Evolutionary conservation across 2,888 invertebrate genomes (phyloP).

Genomic region (Nudaria mundana): DNA sequence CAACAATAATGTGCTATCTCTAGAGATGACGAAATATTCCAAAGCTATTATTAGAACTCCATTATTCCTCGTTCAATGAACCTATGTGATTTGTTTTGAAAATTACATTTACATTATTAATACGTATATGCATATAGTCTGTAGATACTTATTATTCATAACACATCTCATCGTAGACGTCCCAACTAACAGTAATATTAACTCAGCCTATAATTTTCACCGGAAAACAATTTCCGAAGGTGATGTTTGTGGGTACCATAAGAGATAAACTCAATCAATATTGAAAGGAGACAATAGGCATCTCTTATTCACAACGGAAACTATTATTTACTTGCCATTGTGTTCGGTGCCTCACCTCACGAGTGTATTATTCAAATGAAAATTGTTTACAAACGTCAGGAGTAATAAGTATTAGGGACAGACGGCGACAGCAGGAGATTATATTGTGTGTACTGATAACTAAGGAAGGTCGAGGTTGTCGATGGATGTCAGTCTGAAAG

Average conservation of each 20-base stretch:
- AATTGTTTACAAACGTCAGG: conserved; percentile 70
- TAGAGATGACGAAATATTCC: conserved; percentile 59
- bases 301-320: conserved; percentile 78
- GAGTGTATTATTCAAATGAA: conserved; percentile 75
- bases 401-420: conserved; percentile 62
- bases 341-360: conserved; percentile 71
- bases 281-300: conserved; percentile 72
- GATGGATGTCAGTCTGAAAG: conserved; percentile 66
- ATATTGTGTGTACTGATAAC: conserved; percentile 48
- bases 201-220: conserved; percentile 36
- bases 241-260: conserved; percentile 47
- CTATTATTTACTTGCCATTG: conserved; percentile 76
- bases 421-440: conserved; percentile 56
- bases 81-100: conserved; percentile 32
- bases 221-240: conserved; percentile 55
- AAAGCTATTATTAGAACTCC: conserved; percentile 61
- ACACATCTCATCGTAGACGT: conserved; percentile 17
- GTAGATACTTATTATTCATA: conserved; percentile 28
- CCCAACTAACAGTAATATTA: conserved; percentile 38
- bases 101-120: conserved; percentile 29
- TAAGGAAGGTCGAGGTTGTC: conserved; percentile 53
- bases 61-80: conserved; percentile 64
- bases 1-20: conserved; percentile 50
- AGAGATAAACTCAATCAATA: conserved; percentile 74
- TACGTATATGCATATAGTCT: conserved; percentile 27